Evolutionary conservation across 1,140 invertebrate species (phyloP).

Genomic region (Danaus plexippus): DNA sequence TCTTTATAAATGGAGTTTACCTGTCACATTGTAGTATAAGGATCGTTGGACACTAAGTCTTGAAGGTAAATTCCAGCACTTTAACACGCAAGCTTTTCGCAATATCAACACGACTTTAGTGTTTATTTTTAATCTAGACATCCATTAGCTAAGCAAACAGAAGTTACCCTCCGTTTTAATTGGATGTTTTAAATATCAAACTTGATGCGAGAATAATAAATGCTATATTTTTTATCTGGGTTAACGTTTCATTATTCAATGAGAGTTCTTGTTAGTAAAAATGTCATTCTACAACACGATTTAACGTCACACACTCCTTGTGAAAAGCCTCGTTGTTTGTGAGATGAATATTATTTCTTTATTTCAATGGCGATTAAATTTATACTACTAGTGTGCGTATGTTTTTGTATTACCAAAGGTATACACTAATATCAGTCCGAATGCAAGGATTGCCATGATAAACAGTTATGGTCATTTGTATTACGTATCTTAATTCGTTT

Average conservation of each 20-base stretch:
- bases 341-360: constrained; percentile 9
- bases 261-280: constrained; percentile 20
- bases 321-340: constrained; percentile 14
- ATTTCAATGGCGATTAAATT: constrained; percentile 13
- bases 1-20: constrained; percentile 4
- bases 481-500: too few species aligned
- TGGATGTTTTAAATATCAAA: constrained; percentile 18
- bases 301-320: constrained; percentile 13
- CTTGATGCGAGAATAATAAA: constrained; percentile 14
- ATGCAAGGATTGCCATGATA: too few species aligned
- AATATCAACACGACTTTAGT: constrained; percentile 17
- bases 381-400: neutral
- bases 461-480: too few species aligned
- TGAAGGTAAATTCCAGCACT: constrained; percentile 14
- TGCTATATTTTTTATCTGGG: constrained; percentile 12
- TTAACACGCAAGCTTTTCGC: constrained; percentile 11
- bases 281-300: constrained; percentile 19
- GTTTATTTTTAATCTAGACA: constrained; percentile 22
- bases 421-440: too few species aligned
- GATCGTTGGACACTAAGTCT: constrained; percentile 12
- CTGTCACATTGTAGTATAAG: constrained; percentile 10
- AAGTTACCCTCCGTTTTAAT: constrained; percentile 13
- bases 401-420: neutral
- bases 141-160: constrained; percentile 21
- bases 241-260: constrained; percentile 13